Evolutionary conservation across 2,113 vertebrate species (phyloP), one percentile per base, ranked within the genome.

Genomic region (Melanerpes formicivorus): DNA sequence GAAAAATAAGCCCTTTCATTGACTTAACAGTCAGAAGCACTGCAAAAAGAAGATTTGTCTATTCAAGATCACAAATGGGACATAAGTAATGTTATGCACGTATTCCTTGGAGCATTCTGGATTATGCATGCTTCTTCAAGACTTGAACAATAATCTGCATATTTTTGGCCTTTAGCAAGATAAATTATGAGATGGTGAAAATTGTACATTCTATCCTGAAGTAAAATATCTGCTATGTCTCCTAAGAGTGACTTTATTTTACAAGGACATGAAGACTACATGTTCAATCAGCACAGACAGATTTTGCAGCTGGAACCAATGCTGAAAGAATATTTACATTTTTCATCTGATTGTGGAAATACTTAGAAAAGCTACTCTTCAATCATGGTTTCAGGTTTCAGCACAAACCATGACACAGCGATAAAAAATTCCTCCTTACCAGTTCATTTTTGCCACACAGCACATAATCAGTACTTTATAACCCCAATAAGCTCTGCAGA

Each of bases 1-100:
- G 85, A 62, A 88, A 95, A 96, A 97, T 69, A 87, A 73, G 60
- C 78, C 69, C 84, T 95, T 96, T 94, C 88, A 88, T 87, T 93
- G 96, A 91, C 90, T 97, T 92, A 65, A 90, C 80, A 90, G 71
- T 92, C 69, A 96, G 92, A 93, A 90, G 56, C 85, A 88, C 67
- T 67, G 76, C 26, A 90, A 91, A 95, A 94, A 86, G 40, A 85
- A 80, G 87, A 86, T 79, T 44, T 88, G 54, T 70, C 86, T 94
- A 56, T 93, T 93, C 74, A 91, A 80, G 86, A 96, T 92, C 92
- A 95, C 56, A 95, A 92, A 89, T 52, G 77, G 79, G 77, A 92
- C 42, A 74, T 87, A 91, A 93, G 21, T 58, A 80, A 86, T 86
- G 50, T 54, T 93, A 78, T 87, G 32, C 42, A 79, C 34, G 9